Evolutionary conservation across 2,888 invertebrate genomes (phyloP).

Genomic region (Lasiommata megera): DNA sequence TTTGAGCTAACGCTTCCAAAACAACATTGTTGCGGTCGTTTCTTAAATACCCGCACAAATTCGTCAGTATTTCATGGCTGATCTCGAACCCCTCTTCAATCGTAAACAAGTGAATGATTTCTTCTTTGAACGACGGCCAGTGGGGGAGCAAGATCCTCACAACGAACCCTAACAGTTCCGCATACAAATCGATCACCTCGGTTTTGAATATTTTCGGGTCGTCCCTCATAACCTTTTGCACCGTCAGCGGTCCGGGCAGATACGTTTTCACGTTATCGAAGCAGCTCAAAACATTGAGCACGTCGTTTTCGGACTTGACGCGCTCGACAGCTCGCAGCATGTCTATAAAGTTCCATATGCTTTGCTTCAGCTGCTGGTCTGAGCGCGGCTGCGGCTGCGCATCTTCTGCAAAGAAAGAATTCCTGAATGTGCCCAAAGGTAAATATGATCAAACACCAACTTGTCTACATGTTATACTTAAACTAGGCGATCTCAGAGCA

Average conservation of each 20-base stretch:
- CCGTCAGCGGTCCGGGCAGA: slow-evolving; percentile 83
- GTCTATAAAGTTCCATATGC: slow-evolving; percentile 51
- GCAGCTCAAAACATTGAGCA: slow-evolving; percentile 40
- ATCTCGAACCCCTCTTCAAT: slow-evolving; percentile 76
- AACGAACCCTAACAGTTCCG: slow-evolving; percentile 72
- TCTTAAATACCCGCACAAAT: slow-evolving; percentile 72
- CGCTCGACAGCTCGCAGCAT: slow-evolving; percentile 46
- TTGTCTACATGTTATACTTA: slow-evolving; percentile 27
- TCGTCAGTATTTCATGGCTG: slow-evolving; percentile 69
- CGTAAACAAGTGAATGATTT: slow-evolving; percentile 68
- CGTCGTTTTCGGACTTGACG: slow-evolving; percentile 55
- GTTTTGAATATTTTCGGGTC: slow-evolving; percentile 57
- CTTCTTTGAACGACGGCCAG: slow-evolving; percentile 80
- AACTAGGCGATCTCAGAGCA: neutral
- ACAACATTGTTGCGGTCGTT: slow-evolving; percentile 50
- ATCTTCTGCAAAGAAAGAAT: slow-evolving; percentile 61
- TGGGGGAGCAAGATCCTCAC: slow-evolving; percentile 73
- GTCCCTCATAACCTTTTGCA: slow-evolving; percentile 82
- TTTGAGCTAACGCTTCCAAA: slow-evolving; percentile 53
- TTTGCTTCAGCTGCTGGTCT: slow-evolving; percentile 28
- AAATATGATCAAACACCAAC: slow-evolving; percentile 42
- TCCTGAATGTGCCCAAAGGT: slow-evolving; percentile 77
- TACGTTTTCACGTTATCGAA: slow-evolving; percentile 37
- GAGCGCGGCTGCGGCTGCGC: slow-evolving; percentile 6
- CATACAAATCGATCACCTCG: slow-evolving; percentile 70